Percentiles rank a stretch among this genome's conserved stretches.
These are phyloP conservation scores for Channa maculata DNA, from an alignment of 2,113 vertebrate species.

Conservation along the genomic window DNA sequence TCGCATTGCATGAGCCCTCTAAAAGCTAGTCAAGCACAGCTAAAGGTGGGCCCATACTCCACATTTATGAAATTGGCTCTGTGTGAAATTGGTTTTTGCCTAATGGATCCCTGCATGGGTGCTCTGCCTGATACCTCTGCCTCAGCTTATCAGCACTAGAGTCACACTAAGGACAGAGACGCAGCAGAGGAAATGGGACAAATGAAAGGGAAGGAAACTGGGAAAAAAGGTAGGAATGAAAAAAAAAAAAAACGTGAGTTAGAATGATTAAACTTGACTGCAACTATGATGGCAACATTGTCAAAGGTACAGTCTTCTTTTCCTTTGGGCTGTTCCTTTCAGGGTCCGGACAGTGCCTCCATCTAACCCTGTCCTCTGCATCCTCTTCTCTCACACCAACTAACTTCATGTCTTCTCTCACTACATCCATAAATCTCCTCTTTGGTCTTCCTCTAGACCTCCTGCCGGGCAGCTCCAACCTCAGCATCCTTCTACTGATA, in stretches of 20 bases:
- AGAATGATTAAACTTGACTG: background rate
- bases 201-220: slow-evolving; percentile 44
- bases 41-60: slow-evolving; percentile 82
- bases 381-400: too few species aligned
- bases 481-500: too few species aligned
- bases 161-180: slow-evolving; percentile 69
- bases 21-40: slow-evolving; percentile 81
- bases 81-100: slow-evolving; percentile 88
- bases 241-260: slow-evolving; percentile 1
- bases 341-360: too few species aligned
- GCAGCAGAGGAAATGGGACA: slow-evolving; percentile 51
- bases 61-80: slow-evolving; percentile 88
- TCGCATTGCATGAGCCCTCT: slow-evolving; percentile 52
- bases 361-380: too few species aligned
- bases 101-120: slow-evolving; percentile 86
- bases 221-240: slow-evolving; percentile 1
- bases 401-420: too few species aligned
- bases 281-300: background rate
- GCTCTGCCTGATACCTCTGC: slow-evolving; percentile 76
- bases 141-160: slow-evolving; percentile 75
- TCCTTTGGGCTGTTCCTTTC: too few species aligned
- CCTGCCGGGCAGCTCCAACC: too few species aligned
- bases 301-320: too few species aligned
- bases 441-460: too few species aligned
- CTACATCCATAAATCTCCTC: too few species aligned